Base-by-base conservation (phyloP, 1,140 invertebrate species). In the Cepaea nemoralis region DNA sequence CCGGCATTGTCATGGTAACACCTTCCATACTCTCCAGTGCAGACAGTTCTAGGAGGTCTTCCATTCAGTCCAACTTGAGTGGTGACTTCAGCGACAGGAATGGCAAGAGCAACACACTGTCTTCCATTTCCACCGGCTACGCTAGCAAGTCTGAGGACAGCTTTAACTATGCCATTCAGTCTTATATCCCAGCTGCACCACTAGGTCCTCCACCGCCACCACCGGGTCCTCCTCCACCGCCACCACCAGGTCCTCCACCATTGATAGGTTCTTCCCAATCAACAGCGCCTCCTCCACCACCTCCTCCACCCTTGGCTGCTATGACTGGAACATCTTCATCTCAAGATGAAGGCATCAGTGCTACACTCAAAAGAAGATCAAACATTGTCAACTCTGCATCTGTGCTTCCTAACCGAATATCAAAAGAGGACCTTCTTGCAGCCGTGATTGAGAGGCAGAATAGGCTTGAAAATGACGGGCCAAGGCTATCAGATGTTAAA, bases 391-490 rank as follows among this genome's bases (percentile, higher is more conserved):
- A 37, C 35, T 24, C 40, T 1, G 16, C 10, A n/a, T 22, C 75
- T 31, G 55, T 31, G 63, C 50, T 77, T 12, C 77, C 77, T n/a
- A 31, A 39, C 37, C 50, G 77, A 6, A 80, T 86, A 19, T 78
- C 83, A n/a, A 37, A 78, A 19, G 66, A 69, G 0, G 88, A 87
- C 59, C 86, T 90, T 27, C 50, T 88, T 66, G 86, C 85, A 50
- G 89, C 88, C 66, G 88, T 88, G 22, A 79, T 79, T 19, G 82
- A 86, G 70, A 69, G 89, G n/a, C 81, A 86, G 55, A 80, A 78
- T 35, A 84, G 89, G 37, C 70, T 90, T 27, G 83, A 89, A 45
- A 83, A 50, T 37, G 87, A 86, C 16, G 89, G 86, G 16, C 84
- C 85, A 19, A 84, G 83, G 59, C 6, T 80, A 1, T 50, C 69